Conservation (phyloP, 2,797 vertebrate genomes). For the Semotilus atromaculatus region DNA sequence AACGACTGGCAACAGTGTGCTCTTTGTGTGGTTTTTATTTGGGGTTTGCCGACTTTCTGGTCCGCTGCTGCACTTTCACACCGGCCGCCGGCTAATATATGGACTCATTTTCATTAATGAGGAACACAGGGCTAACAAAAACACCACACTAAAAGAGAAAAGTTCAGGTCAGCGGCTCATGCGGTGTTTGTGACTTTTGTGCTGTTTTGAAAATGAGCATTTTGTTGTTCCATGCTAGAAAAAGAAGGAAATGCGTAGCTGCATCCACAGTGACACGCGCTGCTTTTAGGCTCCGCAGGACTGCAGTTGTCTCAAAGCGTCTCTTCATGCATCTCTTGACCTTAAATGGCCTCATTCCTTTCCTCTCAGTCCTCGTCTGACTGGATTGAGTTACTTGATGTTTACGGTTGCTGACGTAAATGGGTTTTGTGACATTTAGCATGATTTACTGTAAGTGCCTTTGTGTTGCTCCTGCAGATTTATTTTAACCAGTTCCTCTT, state of each 20-base stretch:
- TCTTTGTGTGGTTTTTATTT: constrained; percentile 56
- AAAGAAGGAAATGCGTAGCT: neutral
- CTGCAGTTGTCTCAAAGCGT: constrained; percentile 17
- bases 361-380: constrained; percentile 36
- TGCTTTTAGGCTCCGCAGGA: constrained; percentile 8
- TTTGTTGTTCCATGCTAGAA: constrained; percentile 14
- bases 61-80: constrained; percentile 36
- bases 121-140: constrained; percentile 46
- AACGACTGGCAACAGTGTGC: constrained; percentile 67
- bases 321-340: constrained; percentile 15
- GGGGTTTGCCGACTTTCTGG: constrained; percentile 38
- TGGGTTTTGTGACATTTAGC: constrained; percentile 49
- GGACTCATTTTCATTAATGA: constrained; percentile 51
- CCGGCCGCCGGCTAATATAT: constrained; percentile 48
- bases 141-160: constrained; percentile 50
- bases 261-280: neutral
- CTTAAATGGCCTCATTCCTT: constrained; percentile 49
- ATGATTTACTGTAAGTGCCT: constrained; percentile 23
- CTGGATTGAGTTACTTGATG: constrained; percentile 60
- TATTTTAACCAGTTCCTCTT: constrained; percentile 24
- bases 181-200: neutral
- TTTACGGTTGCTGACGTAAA: constrained; percentile 56
- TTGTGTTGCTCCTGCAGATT: constrained; percentile 27
- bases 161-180: constrained; percentile 36
- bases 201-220: constrained; percentile 16